phyloP scores from a whole-genome alignment of 2,113 vertebrate species.

The Mustelus asterias region DNA sequence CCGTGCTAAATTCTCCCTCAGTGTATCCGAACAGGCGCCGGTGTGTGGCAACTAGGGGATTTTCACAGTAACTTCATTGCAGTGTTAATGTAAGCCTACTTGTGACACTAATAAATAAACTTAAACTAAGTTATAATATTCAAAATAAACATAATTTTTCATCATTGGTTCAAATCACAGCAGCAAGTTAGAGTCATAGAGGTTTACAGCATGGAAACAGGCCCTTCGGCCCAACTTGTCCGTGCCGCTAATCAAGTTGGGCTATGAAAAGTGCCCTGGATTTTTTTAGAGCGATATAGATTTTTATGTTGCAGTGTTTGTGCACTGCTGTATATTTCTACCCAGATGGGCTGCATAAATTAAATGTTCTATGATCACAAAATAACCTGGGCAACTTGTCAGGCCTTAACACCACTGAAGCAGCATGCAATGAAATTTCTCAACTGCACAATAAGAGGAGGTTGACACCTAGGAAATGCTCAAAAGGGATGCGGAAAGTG shows the following conservation, averaged over 20 bases:
- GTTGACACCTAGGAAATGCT: no score
- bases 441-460: neutral
- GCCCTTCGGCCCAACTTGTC: no score
- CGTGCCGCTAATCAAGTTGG: neutral
- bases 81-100: no score
- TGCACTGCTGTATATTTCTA: no score
- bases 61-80: no score
- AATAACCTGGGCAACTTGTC: neutral
- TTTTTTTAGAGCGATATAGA: neutral
- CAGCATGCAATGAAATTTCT: neutral
- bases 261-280: neutral
- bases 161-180: neutral
- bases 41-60: no score
- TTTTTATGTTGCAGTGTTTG: no score
- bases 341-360: no score
- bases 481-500: neutral
- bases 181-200: neutral
- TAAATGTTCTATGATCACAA: neutral
- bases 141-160: neutral
- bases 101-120: no score
- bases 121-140: neutral
- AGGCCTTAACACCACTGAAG: neutral
- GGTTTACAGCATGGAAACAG: no score
- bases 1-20: no score
- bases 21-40: no score